Base-by-base conservation (phyloP, 2,888 invertebrate species). In the Xylocampa areola region DNA sequence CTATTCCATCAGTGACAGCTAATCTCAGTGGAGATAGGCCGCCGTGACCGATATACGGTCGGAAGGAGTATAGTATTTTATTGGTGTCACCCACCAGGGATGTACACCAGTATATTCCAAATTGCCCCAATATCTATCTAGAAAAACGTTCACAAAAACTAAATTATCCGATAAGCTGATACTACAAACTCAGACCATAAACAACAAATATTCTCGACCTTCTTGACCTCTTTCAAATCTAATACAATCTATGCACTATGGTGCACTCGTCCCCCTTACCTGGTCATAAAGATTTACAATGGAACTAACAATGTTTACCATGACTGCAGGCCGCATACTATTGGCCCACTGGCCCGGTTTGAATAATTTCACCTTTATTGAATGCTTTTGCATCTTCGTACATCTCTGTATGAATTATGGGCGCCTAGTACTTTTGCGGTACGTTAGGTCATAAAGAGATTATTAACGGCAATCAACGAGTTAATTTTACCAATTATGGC, bases 351-450 rank as follows among this genome's bases (percentile, higher is more conserved):
- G 47, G 25, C 73, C 67, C 47, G 21, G 62, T 47, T 68, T 11
- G 6, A 36, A 50, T 68, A 72, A 68, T 68, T 68, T 68, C 67
- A 72, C 67, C 52, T 68, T 54, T 68, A 67, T 72, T 47, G 72
- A 59, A 51, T 67, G 39, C 35, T 39, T 57, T 57, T 53, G 49
- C 71, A 70, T 67, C 41, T 72, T 60, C 35, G 52, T 47, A 53
- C 36, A 40, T 32, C 57, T 47, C 33, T 44, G 7, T 41, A 19
- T 13, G 8, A 33, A 36, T 39, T 71, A 67, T 67, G 68, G 13
- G 29, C 23, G 17, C 52, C 61, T 67, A 3, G 72, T 65, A 70
- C 25, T 52, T 36, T 41, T 14, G 19, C 19, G 23, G 11, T 21
- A 23, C 13, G 37, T 23, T 23, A 13, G 23, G 5, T 30, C 6